Base-by-base conservation (phyloP, 2,113 vertebrate species). In the Lutjanus erythropterus region DNA sequence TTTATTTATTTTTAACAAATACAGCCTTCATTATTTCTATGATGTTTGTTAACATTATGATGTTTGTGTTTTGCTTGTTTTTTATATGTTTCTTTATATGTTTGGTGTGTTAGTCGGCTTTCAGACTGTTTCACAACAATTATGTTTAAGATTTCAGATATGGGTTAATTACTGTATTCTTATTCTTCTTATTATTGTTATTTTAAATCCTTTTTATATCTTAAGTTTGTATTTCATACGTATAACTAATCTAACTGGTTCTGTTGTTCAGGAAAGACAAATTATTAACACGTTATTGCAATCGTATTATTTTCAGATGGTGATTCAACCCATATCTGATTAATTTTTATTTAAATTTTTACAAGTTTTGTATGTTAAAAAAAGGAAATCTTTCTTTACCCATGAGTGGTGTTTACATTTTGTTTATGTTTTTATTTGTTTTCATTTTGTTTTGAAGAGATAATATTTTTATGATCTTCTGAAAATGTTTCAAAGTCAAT, bases 391-490 rank as follows among this genome's bases (percentile, higher is more conserved):
- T 71, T 50, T 71, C 14, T 83, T 65, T 60, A 46, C 52, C 35
- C 74, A 78, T 67, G 7, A 67, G 68, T 83, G 53, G 35, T 71
- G 71, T 71, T 62, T 27, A 60, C 67, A 67, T 75, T 69, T 70
- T 75, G 6, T 71, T 75, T 29, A 37, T 75, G 29, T 78, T 62
- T 78, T 61, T 41, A 8, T 35, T 42, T 62, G 18, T 71, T 60
- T 75, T 37, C 35, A 41, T 42, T 64, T 69, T 64, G 44, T 49
- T 67, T 71, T 60, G 25, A 12, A 23, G 37, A 7, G 60, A 33
- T 27, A 35, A 23, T 12, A 16, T 21, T 39, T 44, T 49, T 8
- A 46, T 23, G n/a, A 27, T 62, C 18, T n/a, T 23, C 23, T 62
- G 23, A n/a, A 39, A 39, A 29, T 41, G 58, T 31, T 53, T 41